phyloP scores from a whole-genome alignment of 2,797 vertebrate species.

The Acomys russatus region DNA sequence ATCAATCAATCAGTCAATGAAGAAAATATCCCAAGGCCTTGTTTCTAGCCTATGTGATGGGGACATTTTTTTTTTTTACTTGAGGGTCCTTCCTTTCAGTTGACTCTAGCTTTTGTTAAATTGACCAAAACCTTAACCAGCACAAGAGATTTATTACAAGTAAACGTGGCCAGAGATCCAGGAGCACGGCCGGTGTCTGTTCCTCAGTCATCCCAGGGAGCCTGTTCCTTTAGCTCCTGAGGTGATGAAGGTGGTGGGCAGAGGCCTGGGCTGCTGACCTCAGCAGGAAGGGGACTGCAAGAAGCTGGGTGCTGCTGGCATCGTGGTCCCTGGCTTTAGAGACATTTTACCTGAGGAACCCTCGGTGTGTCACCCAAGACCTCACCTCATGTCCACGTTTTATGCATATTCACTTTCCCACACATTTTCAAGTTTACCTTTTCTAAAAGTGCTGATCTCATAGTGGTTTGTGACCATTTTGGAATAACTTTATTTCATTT shows the following conservation, averaged over 20 bases:
- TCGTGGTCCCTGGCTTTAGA: too few relatives aligned
- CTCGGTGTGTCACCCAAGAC: background rate
- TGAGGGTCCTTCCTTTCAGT: background rate
- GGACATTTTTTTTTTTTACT: too few relatives aligned
- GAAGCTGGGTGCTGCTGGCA: fast-evolving
- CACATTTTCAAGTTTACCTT: background rate
- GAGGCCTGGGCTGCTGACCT: background rate
- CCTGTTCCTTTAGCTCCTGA: background rate
- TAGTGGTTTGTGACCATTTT: background rate
- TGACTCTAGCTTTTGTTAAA: background rate
- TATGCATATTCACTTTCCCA: background rate
- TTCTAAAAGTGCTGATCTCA: background rate
- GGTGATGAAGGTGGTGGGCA: background rate
- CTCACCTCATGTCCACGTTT: background rate
- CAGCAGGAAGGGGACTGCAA: fast-evolving
- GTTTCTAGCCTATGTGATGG: too few relatives aligned
- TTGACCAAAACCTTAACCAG: background rate
- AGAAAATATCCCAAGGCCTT: background rate
- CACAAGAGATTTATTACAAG: background rate
- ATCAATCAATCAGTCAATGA: background rate
- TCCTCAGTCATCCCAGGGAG: background rate
- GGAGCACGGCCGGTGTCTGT: background rate
- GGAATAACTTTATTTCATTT: background rate
- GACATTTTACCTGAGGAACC: background rate
- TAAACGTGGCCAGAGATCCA: background rate